Percentiles rank a stretch among this genome's conserved stretches.
Evolutionary conservation across 2,888 invertebrate genomes (phyloP).

Genomic region (Yponomeuta cagnagella): DNA sequence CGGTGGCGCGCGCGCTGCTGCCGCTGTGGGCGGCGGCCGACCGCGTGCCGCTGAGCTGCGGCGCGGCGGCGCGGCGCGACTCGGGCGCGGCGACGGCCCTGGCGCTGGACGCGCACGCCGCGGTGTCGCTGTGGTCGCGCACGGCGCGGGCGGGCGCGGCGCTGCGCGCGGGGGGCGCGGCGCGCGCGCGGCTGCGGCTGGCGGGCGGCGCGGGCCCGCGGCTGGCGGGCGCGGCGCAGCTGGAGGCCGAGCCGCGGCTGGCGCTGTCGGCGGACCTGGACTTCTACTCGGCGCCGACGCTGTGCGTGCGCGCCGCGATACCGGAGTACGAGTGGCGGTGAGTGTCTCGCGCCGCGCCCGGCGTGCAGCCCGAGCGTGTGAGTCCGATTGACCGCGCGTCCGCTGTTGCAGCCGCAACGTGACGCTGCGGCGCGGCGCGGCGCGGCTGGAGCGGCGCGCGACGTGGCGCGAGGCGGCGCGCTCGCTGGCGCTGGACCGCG

Average conservation of each 20-base stretch:
- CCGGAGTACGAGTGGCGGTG: neutral
- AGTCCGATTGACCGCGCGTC: too few species aligned
- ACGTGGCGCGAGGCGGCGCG: neutral
- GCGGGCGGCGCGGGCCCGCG: slow-evolving; percentile 22
- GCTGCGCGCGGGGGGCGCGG: slow-evolving; percentile 26
- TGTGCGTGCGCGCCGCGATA: slow-evolving; percentile 9
- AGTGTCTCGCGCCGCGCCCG: neutral
- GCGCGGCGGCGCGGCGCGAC: slow-evolving; percentile 10
- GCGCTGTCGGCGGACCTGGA: neutral
- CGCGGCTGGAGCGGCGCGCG: neutral
- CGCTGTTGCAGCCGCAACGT: neutral
- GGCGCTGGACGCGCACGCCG: slow-evolving; percentile 27
- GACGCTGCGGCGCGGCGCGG: neutral
- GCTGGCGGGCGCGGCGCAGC: slow-evolving; percentile 21
- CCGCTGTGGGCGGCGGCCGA: slow-evolving; percentile 19
- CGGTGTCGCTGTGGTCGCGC: slow-evolving; percentile 30
- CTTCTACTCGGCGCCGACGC: slow-evolving; percentile 6
- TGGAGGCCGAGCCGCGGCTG: slow-evolving; percentile 19
- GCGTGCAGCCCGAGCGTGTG: too few species aligned
- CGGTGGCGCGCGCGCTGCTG: slow-evolving; percentile 41
- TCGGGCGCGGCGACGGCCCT: slow-evolving; percentile 17
- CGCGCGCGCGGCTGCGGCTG: slow-evolving; percentile 23
- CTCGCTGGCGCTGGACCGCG: slow-evolving; percentile 5
- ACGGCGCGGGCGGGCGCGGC: slow-evolving; percentile 29
- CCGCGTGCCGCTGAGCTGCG: slow-evolving; percentile 19